A percentile compares a stretch with the other conserved stretches of the same genome.
These are phyloP conservation scores for Cotesia glomerata DNA, from an alignment of 1,140 invertebrate genomes.

Conservation along the genomic window DNA sequence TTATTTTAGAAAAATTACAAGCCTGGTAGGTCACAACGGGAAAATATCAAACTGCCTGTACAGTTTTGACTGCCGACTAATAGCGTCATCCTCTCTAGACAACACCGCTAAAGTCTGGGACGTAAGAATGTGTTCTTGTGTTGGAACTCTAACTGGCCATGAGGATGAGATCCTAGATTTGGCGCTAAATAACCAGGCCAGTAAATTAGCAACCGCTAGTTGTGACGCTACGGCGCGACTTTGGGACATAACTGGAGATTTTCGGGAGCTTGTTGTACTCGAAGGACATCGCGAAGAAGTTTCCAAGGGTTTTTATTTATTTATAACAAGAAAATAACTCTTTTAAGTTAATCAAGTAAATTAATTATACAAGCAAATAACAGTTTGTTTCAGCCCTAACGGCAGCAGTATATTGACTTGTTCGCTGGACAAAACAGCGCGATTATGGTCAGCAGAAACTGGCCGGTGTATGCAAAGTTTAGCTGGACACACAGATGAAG, in stretches of 20 bases:
- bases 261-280: slow-evolving; percentile 69
- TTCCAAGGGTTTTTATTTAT: slow-evolving; percentile 68
- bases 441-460: slow-evolving; percentile 76
- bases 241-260: slow-evolving; percentile 69
- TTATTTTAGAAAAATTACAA: slow-evolving; percentile 66
- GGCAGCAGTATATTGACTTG: slow-evolving; percentile 75
- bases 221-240: slow-evolving; percentile 75
- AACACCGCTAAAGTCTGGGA: slow-evolving; percentile 81
- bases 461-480: slow-evolving; percentile 75
- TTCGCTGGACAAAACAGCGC: slow-evolving; percentile 75
- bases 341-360: slow-evolving; percentile 7
- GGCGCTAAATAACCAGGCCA: slow-evolving; percentile 74
- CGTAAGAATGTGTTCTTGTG: slow-evolving; percentile 64
- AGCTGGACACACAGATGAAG: slow-evolving; percentile 76
- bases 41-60: slow-evolving; percentile 79
- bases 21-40: slow-evolving; percentile 72
- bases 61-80: slow-evolving; percentile 74
- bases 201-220: slow-evolving; percentile 74
- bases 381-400: slow-evolving; percentile 81
- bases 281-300: slow-evolving; percentile 78
- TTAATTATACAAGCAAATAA: not conserved
- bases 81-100: slow-evolving; percentile 77
- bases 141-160: slow-evolving; percentile 70
- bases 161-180: slow-evolving; percentile 80
- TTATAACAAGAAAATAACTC: not conserved